Percentiles rank a stretch among this genome's conserved stretches.
Conservation (phyloP, 2,113 vertebrate genomes). For the Electrona antarctica region DNA sequence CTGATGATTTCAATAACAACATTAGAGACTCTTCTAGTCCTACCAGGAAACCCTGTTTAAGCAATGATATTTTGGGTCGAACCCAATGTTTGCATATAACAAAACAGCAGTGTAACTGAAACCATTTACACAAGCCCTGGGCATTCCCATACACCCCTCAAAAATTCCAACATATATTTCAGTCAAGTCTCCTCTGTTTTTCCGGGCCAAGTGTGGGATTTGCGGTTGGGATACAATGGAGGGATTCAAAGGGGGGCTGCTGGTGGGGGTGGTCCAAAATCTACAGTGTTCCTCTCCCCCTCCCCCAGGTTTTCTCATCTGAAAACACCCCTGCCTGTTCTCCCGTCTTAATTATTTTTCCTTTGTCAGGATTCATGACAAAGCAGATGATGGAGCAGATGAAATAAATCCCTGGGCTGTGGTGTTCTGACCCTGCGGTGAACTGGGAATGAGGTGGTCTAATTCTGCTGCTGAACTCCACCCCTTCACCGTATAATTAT, state of each 20-base stretch:
- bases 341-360: constrained; percentile 62
- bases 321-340: constrained; percentile 45
- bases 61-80: background rate
- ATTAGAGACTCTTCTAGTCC: background rate
- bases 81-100: constrained; percentile 10
- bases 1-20: background rate
- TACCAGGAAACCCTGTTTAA: background rate
- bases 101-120: constrained; percentile 21
- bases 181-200: constrained; percentile 63
- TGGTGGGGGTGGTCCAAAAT: constrained; percentile 39
- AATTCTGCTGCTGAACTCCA: constrained; percentile 57
- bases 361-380: constrained; percentile 50
- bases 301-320: constrained; percentile 44
- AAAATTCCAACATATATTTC: constrained; percentile 66
- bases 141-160: constrained; percentile 32
- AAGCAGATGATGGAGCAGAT: constrained; percentile 47
- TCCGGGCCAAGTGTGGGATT: constrained; percentile 69
- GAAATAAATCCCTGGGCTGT: constrained; percentile 49
- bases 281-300: constrained; percentile 55
- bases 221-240: constrained; percentile 71
- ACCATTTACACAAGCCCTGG: constrained; percentile 28
- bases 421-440: constrained; percentile 71
- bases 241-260: constrained; percentile 63
- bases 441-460: constrained; percentile 57
- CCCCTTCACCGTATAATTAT: constrained; percentile 53